Base-by-base conservation (phyloP, 2,888 invertebrate species). In the Lithophane semibrunnea region DNA sequence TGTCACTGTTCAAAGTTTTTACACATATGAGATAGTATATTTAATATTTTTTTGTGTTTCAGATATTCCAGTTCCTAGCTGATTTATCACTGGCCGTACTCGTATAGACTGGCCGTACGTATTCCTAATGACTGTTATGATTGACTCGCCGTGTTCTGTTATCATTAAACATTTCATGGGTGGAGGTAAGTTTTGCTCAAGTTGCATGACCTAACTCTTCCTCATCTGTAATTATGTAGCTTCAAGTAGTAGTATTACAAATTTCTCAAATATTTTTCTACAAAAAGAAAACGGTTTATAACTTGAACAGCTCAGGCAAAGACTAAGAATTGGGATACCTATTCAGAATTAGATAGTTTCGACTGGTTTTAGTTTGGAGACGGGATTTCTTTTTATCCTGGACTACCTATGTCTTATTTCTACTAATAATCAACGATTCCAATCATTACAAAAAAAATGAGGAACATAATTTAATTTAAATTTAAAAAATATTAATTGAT, bases 141-240 rank as follows among this genome's bases (percentile, higher is more conserved):
- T 95, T 0, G 95, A 95, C 60, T 90, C 93, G 0, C 95, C 95
- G 0, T 94, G 91, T 79, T 91, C 93, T 18, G 91, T 90, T 0
- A 77, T 94, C 0, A 89, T 93, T 63, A 95, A 94, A 85, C 86
- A 91, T 56, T 81, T 92, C 9, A 88, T 95, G 85, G 91, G 91
- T 21, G 89, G 90, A 66, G 92, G 93, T 92, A 87, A 90, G 91
- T 81, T 66, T 65, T 29, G 1, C 10, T 54, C 3, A 49, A 58
- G 21, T 13, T 56, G n/a, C 5, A n/a, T 0, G n/a, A n/a, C 2
- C 12, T n/a, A 3, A 56, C 12, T 56, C 12, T 12, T 56, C n/a
- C 56, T n/a, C 5, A 5, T 56, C 12, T n/a, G n/a, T n/a, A n/a
- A 56, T n/a, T n/a, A n/a, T 4, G 4, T 56, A n/a, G 56, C 2